Evolutionary conservation across 2,888 invertebrate species (phyloP), one percentile per base, ranked within the genome.

Genomic region (Craniophora ligustri): DNA sequence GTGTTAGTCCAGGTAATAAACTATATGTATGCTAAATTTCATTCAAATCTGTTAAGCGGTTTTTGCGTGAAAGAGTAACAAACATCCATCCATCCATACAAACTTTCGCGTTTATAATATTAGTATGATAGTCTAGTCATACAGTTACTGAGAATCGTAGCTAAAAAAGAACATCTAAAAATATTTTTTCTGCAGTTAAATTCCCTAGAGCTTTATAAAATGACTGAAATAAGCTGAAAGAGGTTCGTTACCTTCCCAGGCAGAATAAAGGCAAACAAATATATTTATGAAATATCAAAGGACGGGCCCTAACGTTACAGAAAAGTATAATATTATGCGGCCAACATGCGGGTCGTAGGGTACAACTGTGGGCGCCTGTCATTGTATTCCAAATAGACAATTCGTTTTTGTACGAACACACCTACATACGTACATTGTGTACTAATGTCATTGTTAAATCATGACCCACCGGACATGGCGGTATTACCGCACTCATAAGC

Each of bases 401-500:
- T 53, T 38, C 63, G 42, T 66, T 42, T 55, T 56, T 21, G 38
- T 47, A 40, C 6, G 41, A 14, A 16, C 40, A 18, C 56, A 26
- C 47, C 40, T 36, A 49, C 39, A 34, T 28, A 26, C 47, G 36
- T 36, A 49, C 39, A 40, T 32, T 44, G 39, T 47, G 21, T 47
- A 46, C 31, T 51, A 49, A 62, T 47, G 28, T 13, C 21, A 60
- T 64, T 55, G 67, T 61, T 49, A 62, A 67, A 50, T 59, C 49
- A 35, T 56, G 49, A 32, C 32, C 40, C 35, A 59, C 49, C 56
- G 63, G 57, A 69, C 48, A 60, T 40, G 28, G 16, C 39, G 34
- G 64, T 58, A 73, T 67, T 75, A 69, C 34, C 31, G 61, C 65
- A 67, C 47, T 75, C 49, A 18, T 65, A 72, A 19, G 77, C 49